Base-by-base conservation (phyloP, 2,797 vertebrate genomes). In the Onychomys torridus region DNA sequence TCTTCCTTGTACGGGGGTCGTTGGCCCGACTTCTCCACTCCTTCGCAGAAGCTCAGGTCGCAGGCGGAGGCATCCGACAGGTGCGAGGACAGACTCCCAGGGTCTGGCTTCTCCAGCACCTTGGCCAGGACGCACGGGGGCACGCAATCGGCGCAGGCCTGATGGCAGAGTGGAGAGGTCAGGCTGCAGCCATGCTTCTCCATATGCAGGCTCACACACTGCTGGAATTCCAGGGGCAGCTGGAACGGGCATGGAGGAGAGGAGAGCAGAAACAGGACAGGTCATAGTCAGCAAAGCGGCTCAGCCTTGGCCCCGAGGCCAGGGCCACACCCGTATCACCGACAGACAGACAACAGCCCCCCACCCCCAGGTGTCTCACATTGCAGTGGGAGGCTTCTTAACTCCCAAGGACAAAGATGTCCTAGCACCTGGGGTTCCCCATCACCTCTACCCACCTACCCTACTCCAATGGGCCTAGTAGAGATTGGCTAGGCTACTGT, bases 201-300 rank as follows among this genome's bases (percentile, higher is more conserved):
- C 97, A 99, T 98, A 94, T 99, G 99, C 97, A 99, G 99, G 98
- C 99, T 99, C 97, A 99, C 98, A 59, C 99, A 99, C 98, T 99
- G 99, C 98, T 99, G 99, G 97, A 99, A 99, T 91, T 99, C 99
- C 59, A 98, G 96, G 3, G 99, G 99, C 97, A 99, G 97, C 99
- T 99, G 98, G 75, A 97, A 95, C 13, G 63, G 83, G 84, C 14
- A 40, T 2, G 61, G 92, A 25, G 40, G 71, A 23, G 95, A 79
- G 46, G 67, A 76, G 92, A 92, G 82, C 4, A 16, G 75, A 55
- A 10, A 88, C 73, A 86, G n/a, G n/a, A 88, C 73, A n/a, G 71
- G 17, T n/a, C 11, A 5, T 1, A 0, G 23, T 98, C 79, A 98
- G 10, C 91, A n/a, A 5, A 0, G 52, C 1, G 7, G 73, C 65